Evolutionary conservation across 2,888 invertebrate species (phyloP).

Genomic region (Brenthis daphne): DNA sequence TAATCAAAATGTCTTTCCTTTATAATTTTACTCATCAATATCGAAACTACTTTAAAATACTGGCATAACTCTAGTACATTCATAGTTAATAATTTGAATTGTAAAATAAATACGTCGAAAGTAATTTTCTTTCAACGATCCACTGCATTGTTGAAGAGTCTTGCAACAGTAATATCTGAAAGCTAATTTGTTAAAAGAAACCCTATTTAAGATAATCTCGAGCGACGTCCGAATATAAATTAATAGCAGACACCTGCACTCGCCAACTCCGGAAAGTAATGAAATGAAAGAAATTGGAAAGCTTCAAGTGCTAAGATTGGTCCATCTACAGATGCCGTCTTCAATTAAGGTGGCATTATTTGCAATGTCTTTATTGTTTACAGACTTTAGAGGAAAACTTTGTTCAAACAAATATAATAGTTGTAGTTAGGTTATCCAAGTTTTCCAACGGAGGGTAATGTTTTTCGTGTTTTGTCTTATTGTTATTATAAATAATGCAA

Average conservation of each 20-base stretch:
- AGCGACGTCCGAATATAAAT: constrained; percentile 44
- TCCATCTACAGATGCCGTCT: constrained; percentile 21
- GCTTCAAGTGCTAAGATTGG: constrained; percentile 25
- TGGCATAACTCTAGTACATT: too few species aligned
- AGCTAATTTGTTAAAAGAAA: constrained; percentile 47
- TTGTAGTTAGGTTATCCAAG: neutral
- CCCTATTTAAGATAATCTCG: constrained; percentile 51
- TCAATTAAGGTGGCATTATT: constrained; percentile 21
- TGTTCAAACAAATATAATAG: constrained; percentile 9
- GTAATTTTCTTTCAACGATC: constrained; percentile 4
- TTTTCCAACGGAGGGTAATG: too few species aligned
- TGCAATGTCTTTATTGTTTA: constrained; percentile 19
- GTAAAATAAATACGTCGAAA: neutral
- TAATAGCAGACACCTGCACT: constrained; percentile 43
- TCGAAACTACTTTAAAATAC: too few species aligned
- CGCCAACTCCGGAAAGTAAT: constrained; percentile 24
- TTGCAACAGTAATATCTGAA: constrained; percentile 38
- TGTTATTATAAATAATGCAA: too few species aligned
- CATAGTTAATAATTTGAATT: too few species aligned
- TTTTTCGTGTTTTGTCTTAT: too few species aligned
- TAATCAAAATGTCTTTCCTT: too few species aligned
- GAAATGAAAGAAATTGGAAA: constrained; percentile 30
- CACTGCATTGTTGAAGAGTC: constrained; percentile 16
- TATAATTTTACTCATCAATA: too few species aligned
- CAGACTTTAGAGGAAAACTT: constrained; percentile 14